Evolutionary conservation across 2,113 vertebrate species (phyloP), one percentile per base, ranked within the genome.

Genomic region (Phylloscopus whistleri): DNA sequence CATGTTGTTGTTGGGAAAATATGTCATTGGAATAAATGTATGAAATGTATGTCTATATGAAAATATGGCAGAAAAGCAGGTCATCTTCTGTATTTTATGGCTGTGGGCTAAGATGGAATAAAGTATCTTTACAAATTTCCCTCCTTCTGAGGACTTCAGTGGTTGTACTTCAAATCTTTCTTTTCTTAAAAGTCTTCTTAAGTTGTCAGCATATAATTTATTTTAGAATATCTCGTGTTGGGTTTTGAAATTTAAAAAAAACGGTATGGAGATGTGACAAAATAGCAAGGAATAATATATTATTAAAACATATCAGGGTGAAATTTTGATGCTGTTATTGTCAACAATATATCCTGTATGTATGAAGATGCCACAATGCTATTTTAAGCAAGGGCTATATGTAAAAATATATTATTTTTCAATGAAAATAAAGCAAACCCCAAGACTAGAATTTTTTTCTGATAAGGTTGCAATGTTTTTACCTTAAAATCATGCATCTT

Each of bases 361-460:
- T 21, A 63, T 7, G 55, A 68, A 89, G 60, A 46, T 31, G 9
- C 1, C 11, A 48, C 7, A 4, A 62, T 0, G 0, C 6, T 7
- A 6, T 70, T 75, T 86, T 63, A 76, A 35, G 48, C 2, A 63
- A 86, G 5, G 2, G 1, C 0, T 58, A 3, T 39, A 6, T 12
- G 2, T 30, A 76, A 56, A 90, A 87, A 60, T 11, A 0, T 37
- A 15, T 35, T 67, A 2, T 28, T 55, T 80, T 62, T 8, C 16
- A 56, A 56, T 18, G 22, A 53, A 60, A 33, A 16, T 18, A 21
- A 73, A 39, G 10, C 30, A 67, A 39, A 76, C n/a, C 12, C 16
- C 9, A 43, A 52, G 24, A n/a, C 5, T 11, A 1, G 6, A 73
- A 33, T 11, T 17, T 73, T 82, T 51, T 19, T 48, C 5, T 13